Conservation (phyloP, 1,140 invertebrate species). For the Drosophila sproati region DNA sequence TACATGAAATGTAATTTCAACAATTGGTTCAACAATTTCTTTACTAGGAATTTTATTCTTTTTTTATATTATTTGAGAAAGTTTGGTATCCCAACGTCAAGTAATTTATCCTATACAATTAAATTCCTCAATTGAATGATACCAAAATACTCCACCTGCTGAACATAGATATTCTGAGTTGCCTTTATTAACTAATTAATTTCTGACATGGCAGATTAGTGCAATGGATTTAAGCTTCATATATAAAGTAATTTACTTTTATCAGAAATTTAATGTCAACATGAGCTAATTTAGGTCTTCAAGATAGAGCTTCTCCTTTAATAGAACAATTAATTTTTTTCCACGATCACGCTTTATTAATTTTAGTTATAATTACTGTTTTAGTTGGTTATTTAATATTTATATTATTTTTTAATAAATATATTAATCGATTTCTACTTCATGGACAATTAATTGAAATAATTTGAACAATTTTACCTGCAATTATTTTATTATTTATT, state of each 20-base stretch:
- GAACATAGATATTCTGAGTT: constrained; percentile 87
- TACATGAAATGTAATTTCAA: constrained; percentile 60
- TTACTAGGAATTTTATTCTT: constrained; percentile 86
- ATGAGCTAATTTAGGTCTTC: constrained; percentile 86
- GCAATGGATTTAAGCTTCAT: constrained; percentile 87
- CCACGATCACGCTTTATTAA: constrained; percentile 86
- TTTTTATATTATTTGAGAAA: constrained; percentile 86
- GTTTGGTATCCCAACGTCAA: constrained; percentile 83
- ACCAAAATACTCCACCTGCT: constrained; percentile 85
- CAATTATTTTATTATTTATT: constrained; percentile 88
- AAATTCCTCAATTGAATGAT: constrained; percentile 87
- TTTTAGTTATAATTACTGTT: constrained; percentile 87
- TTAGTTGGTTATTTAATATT: constrained; percentile 87
- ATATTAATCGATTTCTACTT: constrained; percentile 85
- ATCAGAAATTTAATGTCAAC: constrained; percentile 85
- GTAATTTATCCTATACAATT: constrained; percentile 84
- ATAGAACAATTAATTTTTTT: constrained; percentile 88
- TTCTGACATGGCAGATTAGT: constrained; percentile 86
- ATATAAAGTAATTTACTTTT: constrained; percentile 86
- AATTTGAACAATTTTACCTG: constrained; percentile 88
- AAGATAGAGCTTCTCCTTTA: constrained; percentile 86
- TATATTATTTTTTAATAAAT: constrained; percentile 85
- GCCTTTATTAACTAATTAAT: constrained; percentile 85
- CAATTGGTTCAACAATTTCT: constrained; percentile 85
- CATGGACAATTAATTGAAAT: constrained; percentile 87